Conservation (phyloP, 2,113 vertebrate genomes). For the Suncus etruscus region DNA sequence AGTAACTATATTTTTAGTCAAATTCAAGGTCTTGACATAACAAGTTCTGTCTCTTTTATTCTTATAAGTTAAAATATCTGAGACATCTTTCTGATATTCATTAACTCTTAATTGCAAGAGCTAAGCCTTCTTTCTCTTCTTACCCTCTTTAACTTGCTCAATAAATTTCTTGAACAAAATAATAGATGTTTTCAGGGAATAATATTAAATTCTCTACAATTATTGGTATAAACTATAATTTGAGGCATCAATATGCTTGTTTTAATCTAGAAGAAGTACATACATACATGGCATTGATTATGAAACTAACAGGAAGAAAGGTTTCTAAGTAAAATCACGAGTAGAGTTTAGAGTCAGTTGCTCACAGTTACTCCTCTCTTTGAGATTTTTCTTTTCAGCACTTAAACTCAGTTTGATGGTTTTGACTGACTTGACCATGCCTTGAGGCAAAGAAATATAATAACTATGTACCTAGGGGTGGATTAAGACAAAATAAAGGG, state of each 20-base stretch:
- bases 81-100: background rate
- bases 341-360: conserved; percentile 46
- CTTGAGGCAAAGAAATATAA: conserved; percentile 83
- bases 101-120: conserved; percentile 26
- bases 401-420: conserved; percentile 78
- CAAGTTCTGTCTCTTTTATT: background rate
- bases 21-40: background rate
- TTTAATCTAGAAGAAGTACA: conserved; percentile 39
- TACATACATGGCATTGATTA: conserved; percentile 61
- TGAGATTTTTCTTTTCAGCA: conserved; percentile 75
- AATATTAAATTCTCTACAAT: conserved; percentile 57
- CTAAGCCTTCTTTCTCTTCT: background rate
- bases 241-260: conserved; percentile 53
- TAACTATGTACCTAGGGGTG: conserved; percentile 80
- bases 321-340: conserved; percentile 37
- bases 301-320: conserved; percentile 57
- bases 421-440: conserved; percentile 81
- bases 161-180: conserved; percentile 52
- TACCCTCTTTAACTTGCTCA: conserved; percentile 18
- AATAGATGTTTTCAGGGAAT: conserved; percentile 49
- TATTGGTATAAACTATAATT: conserved; percentile 13
- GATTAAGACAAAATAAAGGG: conserved; percentile 82
- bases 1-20: background rate
- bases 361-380: conserved; percentile 67
- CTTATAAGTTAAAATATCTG: background rate